Conservation (phyloP, 2,888 invertebrate species). For the Carcina quercana region DNA sequence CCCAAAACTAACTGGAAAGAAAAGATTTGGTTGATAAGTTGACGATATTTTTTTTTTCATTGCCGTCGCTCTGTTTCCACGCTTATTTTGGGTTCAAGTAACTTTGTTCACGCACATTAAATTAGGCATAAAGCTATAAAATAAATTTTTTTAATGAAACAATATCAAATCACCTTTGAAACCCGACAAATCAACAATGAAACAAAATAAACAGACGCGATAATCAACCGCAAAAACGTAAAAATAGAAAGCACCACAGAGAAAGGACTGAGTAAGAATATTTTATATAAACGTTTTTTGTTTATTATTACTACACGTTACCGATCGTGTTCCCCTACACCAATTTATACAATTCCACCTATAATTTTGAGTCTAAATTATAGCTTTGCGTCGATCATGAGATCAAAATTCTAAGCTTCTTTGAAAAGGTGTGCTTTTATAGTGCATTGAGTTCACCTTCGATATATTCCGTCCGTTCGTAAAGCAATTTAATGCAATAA, state of each 20-base stretch:
- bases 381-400: slow-evolving; percentile 29
- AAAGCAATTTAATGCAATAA: slow-evolving; percentile 9
- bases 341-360: slow-evolving; percentile 47
- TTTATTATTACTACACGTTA: slow-evolving; percentile 44
- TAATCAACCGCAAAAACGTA: slow-evolving; percentile 28
- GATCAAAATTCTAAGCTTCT: slow-evolving; percentile 16
- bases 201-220: slow-evolving; percentile 20
- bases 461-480: slow-evolving; percentile 1
- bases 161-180: background rate
- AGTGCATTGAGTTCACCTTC: slow-evolving; percentile 5
- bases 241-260: slow-evolving; percentile 47
- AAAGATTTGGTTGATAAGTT: no score
- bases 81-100: no score
- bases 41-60: no score
- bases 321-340: slow-evolving; percentile 34
- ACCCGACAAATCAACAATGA: background rate
- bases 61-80: no score
- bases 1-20: no score
- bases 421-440: slow-evolving; percentile 9
- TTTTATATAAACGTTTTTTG: slow-evolving; percentile 28
- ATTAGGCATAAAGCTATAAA: no score
- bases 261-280: slow-evolving; percentile 40
- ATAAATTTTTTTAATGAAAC: no score
- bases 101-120: no score
- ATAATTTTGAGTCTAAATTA: slow-evolving; percentile 45